Evolutionary conservation across 1,140 invertebrate species (phyloP), one percentile per base, ranked within the genome.

Genomic region (Sycobia sp.): DNA sequence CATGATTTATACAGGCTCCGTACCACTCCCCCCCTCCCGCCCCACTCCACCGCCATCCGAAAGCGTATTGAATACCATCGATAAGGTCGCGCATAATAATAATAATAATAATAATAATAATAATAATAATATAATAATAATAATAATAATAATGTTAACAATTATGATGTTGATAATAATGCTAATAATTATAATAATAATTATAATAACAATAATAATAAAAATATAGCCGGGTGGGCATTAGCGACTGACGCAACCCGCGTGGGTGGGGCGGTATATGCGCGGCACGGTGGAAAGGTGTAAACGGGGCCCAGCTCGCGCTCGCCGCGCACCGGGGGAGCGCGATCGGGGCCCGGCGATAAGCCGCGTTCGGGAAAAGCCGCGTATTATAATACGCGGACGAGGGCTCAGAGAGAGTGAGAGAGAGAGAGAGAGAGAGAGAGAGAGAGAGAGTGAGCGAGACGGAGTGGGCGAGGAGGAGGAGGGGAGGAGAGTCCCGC

Each of bases 261-360:
- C 34, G 61, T 63, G 54, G 61, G 61, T 63, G 61, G 54, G 54
- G 53, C 18, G n/a, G n/a, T n/a, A n/a, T n/a, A n/a, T n/a, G n/a
- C 25, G 50, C 2, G 29, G 20, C 22, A n/a, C 23, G 47, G 23
- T 34, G 43, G 44, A 55, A 62, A 62, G n/a, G n/a, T n/a, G n/a
- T 47, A 62, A 56, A 56, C 20, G 27, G 27, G 44, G 14, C 25
- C 44, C 23, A 4, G 11, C 49, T 9, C 49, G 20, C 14, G 34
- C n/a, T n/a, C 29, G 22, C 25, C 25, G 29, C 34, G 34, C 25
- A 23, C 38, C 44, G 47, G 44, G 39, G 20, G 58, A 51, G 38
- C n/a, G 58, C 50, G 59, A 62, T 62, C 25, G 60, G 22, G 13
- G 13, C 23, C 29, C 32, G 9, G 4, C 29, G 59, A 62, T 62